These are phyloP conservation scores for Euzophera pinguis DNA, from an alignment of 2,888 invertebrate species.

Conservation along the genomic window DNA sequence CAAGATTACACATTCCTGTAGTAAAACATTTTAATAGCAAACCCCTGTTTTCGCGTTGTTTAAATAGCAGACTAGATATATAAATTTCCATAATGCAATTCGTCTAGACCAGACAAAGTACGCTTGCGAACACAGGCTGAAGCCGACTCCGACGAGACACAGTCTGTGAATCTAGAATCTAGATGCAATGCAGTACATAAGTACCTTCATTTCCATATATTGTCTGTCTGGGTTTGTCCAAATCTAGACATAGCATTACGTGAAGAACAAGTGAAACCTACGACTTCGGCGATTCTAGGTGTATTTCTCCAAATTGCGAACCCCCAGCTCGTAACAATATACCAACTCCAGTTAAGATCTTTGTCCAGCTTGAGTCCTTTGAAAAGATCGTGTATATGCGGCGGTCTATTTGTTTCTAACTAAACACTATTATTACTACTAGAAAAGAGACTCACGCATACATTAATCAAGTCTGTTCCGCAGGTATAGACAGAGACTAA, in stretches of 20 bases:
- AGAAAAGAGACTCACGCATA: too few relatives aligned
- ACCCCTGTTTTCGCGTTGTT: conserved; percentile 36
- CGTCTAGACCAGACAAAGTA: conserved; percentile 72
- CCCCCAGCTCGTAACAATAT: too few relatives aligned
- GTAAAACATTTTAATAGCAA: conserved; percentile 9
- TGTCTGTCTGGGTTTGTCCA: neutral
- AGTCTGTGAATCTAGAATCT: conserved; percentile 59
- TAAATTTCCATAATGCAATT: conserved; percentile 76
- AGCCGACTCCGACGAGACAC: conserved; percentile 36
- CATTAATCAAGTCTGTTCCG: too few relatives aligned
- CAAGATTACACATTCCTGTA: too few relatives aligned
- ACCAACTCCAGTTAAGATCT: neutral
- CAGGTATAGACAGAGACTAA: too few relatives aligned
- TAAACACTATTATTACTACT: too few relatives aligned
- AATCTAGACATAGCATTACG: neutral
- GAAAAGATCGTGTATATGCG: too few relatives aligned
- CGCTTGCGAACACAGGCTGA: conserved; percentile 46
- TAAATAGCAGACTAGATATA: conserved; percentile 54
- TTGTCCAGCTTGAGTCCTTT: too few relatives aligned
- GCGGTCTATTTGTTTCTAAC: too few relatives aligned
- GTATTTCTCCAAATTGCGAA: too few relatives aligned
- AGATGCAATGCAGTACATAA: conserved; percentile 36
- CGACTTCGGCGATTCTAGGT: too few relatives aligned
- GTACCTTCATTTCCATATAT: neutral
- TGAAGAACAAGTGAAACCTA: too few relatives aligned